Conservation (phyloP, 2,797 vertebrate genomes). For the Pipistrellus kuhlii region DNA sequence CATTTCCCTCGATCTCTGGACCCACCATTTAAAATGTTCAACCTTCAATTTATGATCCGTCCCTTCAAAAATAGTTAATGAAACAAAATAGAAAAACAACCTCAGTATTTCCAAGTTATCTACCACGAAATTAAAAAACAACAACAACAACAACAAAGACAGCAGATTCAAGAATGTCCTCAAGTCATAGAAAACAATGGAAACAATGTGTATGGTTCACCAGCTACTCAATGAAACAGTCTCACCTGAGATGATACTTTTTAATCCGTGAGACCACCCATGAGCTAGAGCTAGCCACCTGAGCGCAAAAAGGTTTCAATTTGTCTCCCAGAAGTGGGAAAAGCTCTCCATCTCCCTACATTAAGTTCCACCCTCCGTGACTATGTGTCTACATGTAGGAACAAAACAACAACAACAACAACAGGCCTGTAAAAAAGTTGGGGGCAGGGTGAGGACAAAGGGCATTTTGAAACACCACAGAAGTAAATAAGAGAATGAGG, state of each 20-base stretch:
- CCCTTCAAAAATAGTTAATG: conserved; percentile 27
- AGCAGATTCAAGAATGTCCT: not conserved
- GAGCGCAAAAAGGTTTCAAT: conserved; percentile 58
- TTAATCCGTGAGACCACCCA: not conserved
- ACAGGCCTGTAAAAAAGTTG: conserved; percentile 59
- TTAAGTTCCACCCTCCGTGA: not conserved
- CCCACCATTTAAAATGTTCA: conserved; percentile 47
- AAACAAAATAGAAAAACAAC: conserved; percentile 14
- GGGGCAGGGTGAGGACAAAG: conserved; percentile 77
- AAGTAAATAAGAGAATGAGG: conserved; percentile 57
- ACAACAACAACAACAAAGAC: not conserved
- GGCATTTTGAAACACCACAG: conserved; percentile 63
- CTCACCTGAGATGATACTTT: conserved; percentile 28
- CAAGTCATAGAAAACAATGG: conserved; percentile 62
- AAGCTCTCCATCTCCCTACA: conserved; percentile 28
- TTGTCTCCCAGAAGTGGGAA: conserved; percentile 39
- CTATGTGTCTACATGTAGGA: not conserved
- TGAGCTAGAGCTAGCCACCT: not conserved
- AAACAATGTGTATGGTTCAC: not conserved
- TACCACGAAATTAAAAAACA: not conserved
- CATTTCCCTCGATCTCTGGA: conserved; percentile 53
- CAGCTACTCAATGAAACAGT: not conserved
- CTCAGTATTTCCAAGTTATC: not conserved
- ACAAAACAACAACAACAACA: not conserved
- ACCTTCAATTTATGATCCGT: conserved; percentile 4